Conservation (phyloP, 2,888 invertebrate species). For the Fragum sueziense region DNA sequence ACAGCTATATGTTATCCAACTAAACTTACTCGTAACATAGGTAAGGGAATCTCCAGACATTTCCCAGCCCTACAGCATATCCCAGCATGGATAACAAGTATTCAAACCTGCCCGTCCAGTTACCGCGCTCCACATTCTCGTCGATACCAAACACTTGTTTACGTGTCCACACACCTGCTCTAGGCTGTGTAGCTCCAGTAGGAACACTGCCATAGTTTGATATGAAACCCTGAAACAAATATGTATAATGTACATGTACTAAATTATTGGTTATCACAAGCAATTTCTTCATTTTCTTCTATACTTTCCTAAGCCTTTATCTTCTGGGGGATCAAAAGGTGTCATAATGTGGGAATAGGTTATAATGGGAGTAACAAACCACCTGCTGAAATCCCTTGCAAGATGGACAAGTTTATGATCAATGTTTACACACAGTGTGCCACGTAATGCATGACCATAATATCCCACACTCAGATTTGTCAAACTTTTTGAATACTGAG, state of each 20-base stretch:
- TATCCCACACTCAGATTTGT: too few species aligned
- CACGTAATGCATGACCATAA: too few species aligned
- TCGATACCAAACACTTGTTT: constrained; percentile 66
- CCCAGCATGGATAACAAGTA: constrained; percentile 60
- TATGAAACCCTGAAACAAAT: constrained; percentile 46
- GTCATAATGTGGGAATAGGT: too few species aligned
- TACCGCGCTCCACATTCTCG: constrained; percentile 71
- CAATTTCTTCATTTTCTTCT: too few species aligned
- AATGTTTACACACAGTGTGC: too few species aligned
- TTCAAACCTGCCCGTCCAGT: constrained; percentile 73
- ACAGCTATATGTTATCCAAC: neutral
- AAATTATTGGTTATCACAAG: too few species aligned
- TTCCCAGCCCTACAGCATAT: constrained; percentile 77
- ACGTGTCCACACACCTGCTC: constrained; percentile 43
- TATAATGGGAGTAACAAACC: too few species aligned
- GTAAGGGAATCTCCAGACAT: constrained; percentile 87
- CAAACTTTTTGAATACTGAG: constrained; percentile 41
- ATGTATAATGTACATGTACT: too few species aligned
- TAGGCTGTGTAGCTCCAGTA: constrained; percentile 17
- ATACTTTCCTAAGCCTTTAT: too few species aligned
- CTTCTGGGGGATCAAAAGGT: too few species aligned
- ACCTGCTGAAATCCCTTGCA: too few species aligned
- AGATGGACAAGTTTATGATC: too few species aligned
- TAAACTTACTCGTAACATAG: constrained; percentile 71
- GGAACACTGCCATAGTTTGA: constrained; percentile 40